Evolutionary conservation across 2,888 invertebrate genomes (phyloP), one percentile per base, ranked within the genome.

Genomic region (Diaperis boleti): DNA sequence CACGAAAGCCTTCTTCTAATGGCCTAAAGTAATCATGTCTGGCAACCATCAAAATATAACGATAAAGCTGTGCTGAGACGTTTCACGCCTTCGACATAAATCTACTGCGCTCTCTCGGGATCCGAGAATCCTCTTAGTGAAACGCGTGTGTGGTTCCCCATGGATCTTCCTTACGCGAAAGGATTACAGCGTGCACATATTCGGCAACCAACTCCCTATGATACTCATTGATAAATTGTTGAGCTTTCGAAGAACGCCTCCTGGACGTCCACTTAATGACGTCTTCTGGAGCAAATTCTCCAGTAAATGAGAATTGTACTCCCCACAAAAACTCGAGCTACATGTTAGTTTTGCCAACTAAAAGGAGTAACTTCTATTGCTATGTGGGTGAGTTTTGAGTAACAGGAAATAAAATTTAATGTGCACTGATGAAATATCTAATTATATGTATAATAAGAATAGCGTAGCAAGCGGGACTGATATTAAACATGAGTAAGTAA

Each of bases 21-120:
- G 70, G 70, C 65, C 62, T 59, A 56, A 63, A 69, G 69, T 71
- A 72, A 73, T 72, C 71, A 73, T 73, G 76, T 76, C 71, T 72
- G 68, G 69, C 68, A 74, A 74, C 72, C 76, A 77, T 78, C 77
- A 76, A 77, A 78, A 78, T 76, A 75, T 76, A 74, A 75, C 77
- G 76, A 77, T 78, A 78, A 78, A 79, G 78, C 78, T 76, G 70
- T 69, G 71, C 59, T 68, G 73, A 75, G 76, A 77, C 75, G 74
- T 73, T 76, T 77, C 76, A 78, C 77, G 78, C 76, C 72, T 74
- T 71, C 75, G 79, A 79, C 78, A 80, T 80, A 80, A 80, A 80
- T 80, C 80, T 79, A 73, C 74, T 73, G 71, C 73, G 69, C 70
- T 75, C 77, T 68, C 76, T 60, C 59, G 77, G 75, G 76, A 75